Percentiles rank a stretch among this genome's conserved stretches.
Evolutionary conservation across 1,140 invertebrate genomes (phyloP).

Genomic region (Meloidogyne floridensis): DNA sequence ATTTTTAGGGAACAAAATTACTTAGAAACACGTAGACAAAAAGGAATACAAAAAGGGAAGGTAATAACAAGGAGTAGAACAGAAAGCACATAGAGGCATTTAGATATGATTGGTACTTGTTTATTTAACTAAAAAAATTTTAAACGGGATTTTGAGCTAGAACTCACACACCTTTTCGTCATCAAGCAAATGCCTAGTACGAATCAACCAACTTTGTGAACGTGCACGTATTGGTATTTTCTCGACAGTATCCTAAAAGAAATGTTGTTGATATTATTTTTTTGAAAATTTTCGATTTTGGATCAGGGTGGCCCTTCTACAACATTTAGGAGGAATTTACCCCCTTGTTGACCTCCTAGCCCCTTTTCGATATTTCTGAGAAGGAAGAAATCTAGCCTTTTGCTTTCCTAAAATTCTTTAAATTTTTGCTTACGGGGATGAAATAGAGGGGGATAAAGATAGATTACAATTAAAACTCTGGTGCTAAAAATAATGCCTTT

Average conservation of each 20-base stretch:
- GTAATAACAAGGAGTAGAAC: conserved; percentile 51
- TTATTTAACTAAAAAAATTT: conserved; percentile 33
- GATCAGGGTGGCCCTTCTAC: too few relatives aligned
- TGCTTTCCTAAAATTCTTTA: too few relatives aligned
- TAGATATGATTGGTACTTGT: conserved; percentile 52
- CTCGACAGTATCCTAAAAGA: conserved; percentile 63
- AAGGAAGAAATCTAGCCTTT: too few relatives aligned
- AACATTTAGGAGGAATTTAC: too few relatives aligned
- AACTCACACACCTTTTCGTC: conserved; percentile 56
- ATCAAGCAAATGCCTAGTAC: conserved; percentile 61
- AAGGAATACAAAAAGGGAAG: conserved; percentile 59
- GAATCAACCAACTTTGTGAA: conserved; percentile 64
- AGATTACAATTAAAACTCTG: too few relatives aligned
- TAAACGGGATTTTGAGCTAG: not conserved
- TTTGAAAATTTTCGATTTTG: not conserved
- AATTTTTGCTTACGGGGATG: too few relatives aligned
- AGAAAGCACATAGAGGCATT: conserved; percentile 53
- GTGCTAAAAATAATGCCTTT: too few relatives aligned
- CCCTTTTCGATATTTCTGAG: too few relatives aligned
- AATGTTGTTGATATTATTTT: not conserved
- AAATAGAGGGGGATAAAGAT: too few relatives aligned
- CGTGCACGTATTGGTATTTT: conserved; percentile 65
- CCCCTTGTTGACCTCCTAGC: too few relatives aligned
- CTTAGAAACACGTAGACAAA: conserved; percentile 61
- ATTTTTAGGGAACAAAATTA: conserved; percentile 7